Evolutionary conservation across 2,888 invertebrate genomes (phyloP), one percentile per base, ranked within the genome.

Genomic region (Rambutsinella grinnellia): DNA sequence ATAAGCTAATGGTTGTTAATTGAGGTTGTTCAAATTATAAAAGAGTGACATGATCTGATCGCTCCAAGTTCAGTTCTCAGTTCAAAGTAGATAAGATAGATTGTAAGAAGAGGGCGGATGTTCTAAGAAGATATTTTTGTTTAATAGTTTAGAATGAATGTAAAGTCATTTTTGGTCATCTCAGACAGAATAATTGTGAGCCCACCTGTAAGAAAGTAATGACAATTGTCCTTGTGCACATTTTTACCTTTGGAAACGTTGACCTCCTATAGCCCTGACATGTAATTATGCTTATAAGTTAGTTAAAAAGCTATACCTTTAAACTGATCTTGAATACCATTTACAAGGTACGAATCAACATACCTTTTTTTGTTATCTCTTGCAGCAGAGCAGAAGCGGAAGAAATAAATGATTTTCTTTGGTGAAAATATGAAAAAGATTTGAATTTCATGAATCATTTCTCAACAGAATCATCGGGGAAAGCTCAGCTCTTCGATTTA

Each of bases 201-300:
- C n/a, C n/a, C n/a, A n/a, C n/a, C n/a, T n/a, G n/a, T n/a, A n/a
- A n/a, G n/a, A n/a, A n/a, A n/a, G n/a, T n/a, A n/a, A n/a, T n/a
- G n/a, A 19, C 19, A 27, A 47, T 57, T 46, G 13, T 24, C 54
- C 61, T 70, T 70, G 62, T 70, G 70, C 61, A 70, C 61, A 62
- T 70, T 70, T 70, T 70, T 70, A 70, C 70, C 70, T 70, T 62
- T 56, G 62, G 62, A 62, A 70, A 70, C 62, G 53, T 62, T 70
- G 61, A 56, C 61, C 70, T 62, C 62, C 49, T 26, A 15, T 46
- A 69, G 58, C 53, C 54, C 56, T 62, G 47, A 62, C 62, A 53
- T 36, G 17, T 47, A n/a, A n/a, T 27, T 46, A n/a, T 61, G 24
- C 6, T 44, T 47, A 51, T 47, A 24, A 54, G 3, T 23, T 26